Evolutionary conservation across 1,140 invertebrate genomes (phyloP).

Genomic region (Apis dorsata): DNA sequence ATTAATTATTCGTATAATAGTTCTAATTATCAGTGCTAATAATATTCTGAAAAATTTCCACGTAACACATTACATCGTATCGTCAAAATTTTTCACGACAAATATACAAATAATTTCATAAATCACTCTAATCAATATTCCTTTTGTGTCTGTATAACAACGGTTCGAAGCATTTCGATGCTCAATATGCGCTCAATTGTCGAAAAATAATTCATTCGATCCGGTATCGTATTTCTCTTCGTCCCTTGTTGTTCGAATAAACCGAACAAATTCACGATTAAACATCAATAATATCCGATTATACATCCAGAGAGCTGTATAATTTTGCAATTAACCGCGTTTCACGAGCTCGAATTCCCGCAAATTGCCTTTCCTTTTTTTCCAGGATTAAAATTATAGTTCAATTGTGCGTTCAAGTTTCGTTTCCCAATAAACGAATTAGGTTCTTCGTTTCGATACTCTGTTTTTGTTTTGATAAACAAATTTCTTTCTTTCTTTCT

Average conservation of each 20-base stretch:
- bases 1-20: too few species aligned
- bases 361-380: background rate
- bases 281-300: constrained; percentile 14
- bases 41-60: too few species aligned
- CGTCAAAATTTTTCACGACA: too few species aligned
- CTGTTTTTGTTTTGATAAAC: too few species aligned
- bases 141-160: too few species aligned
- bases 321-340: constrained; percentile 42
- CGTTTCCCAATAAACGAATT: background rate
- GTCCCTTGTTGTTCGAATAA: background rate
- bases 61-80: too few species aligned
- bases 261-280: constrained; percentile 12
- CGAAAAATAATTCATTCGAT: background rate
- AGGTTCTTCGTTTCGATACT: background rate
- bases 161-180: too few species aligned
- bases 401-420: background rate
- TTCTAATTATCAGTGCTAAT: too few species aligned
- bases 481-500: too few species aligned
- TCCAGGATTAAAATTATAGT: background rate
- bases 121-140: too few species aligned
- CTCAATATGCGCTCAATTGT: background rate
- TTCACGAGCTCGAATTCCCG: constrained; percentile 11
- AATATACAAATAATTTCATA: too few species aligned
- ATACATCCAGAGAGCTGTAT: background rate
- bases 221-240: background rate